Percentiles rank a stretch among this genome's conserved stretches.
Conservation (phyloP, 2,797 vertebrate species). For the Acridotheres tristis region DNA sequence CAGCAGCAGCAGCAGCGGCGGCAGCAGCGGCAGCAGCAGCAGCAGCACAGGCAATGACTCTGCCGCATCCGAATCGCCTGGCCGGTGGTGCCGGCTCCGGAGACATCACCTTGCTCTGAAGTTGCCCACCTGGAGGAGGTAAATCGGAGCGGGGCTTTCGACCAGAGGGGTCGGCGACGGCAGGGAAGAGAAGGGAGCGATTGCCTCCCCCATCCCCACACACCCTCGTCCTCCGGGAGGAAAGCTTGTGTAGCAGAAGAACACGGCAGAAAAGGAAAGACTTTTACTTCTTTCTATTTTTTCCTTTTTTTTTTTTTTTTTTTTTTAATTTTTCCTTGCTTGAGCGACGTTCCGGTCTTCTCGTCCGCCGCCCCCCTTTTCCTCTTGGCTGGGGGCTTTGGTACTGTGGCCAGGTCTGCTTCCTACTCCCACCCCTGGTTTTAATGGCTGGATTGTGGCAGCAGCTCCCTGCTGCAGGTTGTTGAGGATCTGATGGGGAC, state of each 20-base stretch:
- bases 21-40: neutral
- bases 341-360: neutral
- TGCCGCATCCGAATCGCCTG: conserved; percentile 51
- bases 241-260: conserved; percentile 15
- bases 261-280: conserved; percentile 22
- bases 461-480: conserved; percentile 70
- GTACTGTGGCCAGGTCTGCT: conserved; percentile 35
- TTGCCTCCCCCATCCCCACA: conserved; percentile 12
- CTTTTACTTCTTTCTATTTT: neutral
- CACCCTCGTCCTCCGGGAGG: conserved; percentile 8
- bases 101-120: conserved; percentile 64
- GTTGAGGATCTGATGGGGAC: conserved; percentile 73
- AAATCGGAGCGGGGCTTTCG: conserved; percentile 22
- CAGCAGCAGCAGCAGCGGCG: neutral
- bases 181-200: neutral
- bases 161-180: conserved; percentile 9
- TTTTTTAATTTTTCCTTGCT: neutral
- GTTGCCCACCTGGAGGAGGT: conserved; percentile 71
- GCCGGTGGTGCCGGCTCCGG: conserved; percentile 44
- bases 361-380: neutral
- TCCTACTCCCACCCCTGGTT: conserved; percentile 15
- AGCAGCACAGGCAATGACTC: conserved; percentile 40
- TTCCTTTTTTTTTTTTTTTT: neutral
- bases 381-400: neutral
- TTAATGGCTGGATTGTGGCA: conserved; percentile 73